Conservation (phyloP, 1,140 invertebrate species). For the Trinorchestia longiramus region DNA sequence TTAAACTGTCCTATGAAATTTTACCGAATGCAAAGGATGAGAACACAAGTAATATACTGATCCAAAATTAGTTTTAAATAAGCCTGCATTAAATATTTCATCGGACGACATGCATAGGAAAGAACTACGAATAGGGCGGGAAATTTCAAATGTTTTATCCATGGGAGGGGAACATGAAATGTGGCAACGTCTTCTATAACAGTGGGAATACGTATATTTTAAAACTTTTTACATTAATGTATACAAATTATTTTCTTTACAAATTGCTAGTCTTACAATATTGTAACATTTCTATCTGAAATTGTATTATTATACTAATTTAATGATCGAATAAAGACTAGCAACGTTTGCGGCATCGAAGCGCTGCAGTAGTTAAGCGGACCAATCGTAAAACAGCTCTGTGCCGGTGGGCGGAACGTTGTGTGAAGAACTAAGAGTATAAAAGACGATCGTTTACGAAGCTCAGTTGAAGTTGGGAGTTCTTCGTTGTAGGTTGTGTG, state of each 20-base stretch:
- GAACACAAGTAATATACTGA: too few species aligned
- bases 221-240: neutral
- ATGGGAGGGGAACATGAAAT: neutral
- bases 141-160: neutral
- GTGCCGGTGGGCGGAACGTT: slow-evolving; percentile 51
- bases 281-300: neutral
- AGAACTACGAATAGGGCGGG: neutral
- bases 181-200: neutral
- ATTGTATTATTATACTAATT: neutral
- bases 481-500: slow-evolving; percentile 51
- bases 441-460: slow-evolving; percentile 21
- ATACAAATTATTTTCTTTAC: neutral
- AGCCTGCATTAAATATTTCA: too few species aligned
- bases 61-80: too few species aligned
- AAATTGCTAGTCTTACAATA: neutral
- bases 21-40: too few species aligned
- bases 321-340: slow-evolving; percentile 1
- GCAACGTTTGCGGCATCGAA: slow-evolving; percentile 31
- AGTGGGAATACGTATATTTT: neutral
- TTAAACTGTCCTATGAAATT: too few species aligned
- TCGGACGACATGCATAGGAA: too few species aligned
- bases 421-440: neutral
- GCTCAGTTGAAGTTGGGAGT: slow-evolving; percentile 45
- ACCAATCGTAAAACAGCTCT: neutral
- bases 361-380: neutral